Evolutionary conservation across 2,113 vertebrate genomes (phyloP).

Genomic region (Embiotoca jacksoni): DNA sequence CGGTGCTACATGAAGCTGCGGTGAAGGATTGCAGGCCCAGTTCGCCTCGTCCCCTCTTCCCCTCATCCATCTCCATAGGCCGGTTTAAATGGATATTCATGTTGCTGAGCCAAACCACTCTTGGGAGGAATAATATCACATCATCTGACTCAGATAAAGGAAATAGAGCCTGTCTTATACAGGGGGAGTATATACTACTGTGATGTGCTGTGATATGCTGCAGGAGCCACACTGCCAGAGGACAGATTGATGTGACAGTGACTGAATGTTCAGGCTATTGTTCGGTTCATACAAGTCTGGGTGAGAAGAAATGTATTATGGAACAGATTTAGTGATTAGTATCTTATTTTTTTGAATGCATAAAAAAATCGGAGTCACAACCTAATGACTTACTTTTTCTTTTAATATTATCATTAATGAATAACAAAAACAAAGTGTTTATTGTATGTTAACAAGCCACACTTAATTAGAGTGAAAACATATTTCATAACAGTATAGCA

Average conservation of each 20-base stretch:
- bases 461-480: no score
- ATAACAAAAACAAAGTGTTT: no score
- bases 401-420: no score
- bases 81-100: conserved; percentile 82
- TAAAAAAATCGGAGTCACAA: not conserved
- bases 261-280: conserved; percentile 25
- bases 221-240: conserved; percentile 22
- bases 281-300: conserved; percentile 16
- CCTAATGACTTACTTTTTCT: not conserved
- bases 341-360: not conserved
- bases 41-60: conserved; percentile 66
- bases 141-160: conserved; percentile 80
- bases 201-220: conserved; percentile 56
- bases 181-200: conserved; percentile 47
- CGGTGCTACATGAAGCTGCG: conserved; percentile 24
- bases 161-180: conserved; percentile 76
- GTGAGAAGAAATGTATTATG: conserved; percentile 8
- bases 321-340: not conserved
- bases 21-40: conserved; percentile 69
- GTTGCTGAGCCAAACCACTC: conserved; percentile 79
- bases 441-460: no score
- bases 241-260: conserved; percentile 30
- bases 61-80: conserved; percentile 84
- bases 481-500: no score
- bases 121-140: conserved; percentile 79